phyloP scores from a whole-genome alignment of 2,888 invertebrate genomes.

The Drosophila melanosoma region DNA sequence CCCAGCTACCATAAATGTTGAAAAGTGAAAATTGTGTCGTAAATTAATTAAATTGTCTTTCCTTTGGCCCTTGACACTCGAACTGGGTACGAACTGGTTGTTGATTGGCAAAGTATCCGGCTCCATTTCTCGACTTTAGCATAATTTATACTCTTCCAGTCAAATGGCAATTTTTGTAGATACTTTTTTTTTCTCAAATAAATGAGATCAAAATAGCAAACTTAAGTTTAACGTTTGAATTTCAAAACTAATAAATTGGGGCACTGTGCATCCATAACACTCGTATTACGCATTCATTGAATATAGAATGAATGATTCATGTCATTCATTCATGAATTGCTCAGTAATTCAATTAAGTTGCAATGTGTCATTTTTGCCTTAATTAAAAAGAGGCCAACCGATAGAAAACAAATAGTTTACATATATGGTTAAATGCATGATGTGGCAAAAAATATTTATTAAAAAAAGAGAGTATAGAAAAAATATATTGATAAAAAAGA shows the following conservation, averaged over 20 bases:
- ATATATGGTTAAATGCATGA: neutral
- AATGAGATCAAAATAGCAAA: neutral
- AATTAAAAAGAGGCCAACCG: slow-evolving; percentile 40
- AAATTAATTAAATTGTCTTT: slow-evolving; percentile 74
- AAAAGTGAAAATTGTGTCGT: slow-evolving; percentile 64
- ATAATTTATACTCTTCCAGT: slow-evolving; percentile 4
- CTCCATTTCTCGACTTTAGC: slow-evolving; percentile 28
- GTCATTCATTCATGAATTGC: slow-evolving; percentile 28
- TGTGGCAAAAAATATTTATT: neutral
- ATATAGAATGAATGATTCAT: slow-evolving; percentile 42
- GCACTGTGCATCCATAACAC: neutral
- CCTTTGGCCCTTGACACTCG: slow-evolving; percentile 33
- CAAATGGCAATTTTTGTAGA: neutral
- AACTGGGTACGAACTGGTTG: slow-evolving; percentile 13
- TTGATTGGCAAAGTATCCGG: slow-evolving; percentile 52
- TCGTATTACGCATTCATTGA: slow-evolving; percentile 1
- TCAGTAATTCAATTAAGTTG: slow-evolving; percentile 59
- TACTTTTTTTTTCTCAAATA: neutral
- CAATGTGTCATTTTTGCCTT: slow-evolving; percentile 49
- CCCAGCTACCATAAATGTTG: slow-evolving; percentile 38
- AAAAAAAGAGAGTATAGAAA: neutral
- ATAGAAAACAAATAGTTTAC: neutral
- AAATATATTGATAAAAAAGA: too few species aligned
- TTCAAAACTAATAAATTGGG: neutral
- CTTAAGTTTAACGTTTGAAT: neutral